Base-by-base conservation (phyloP, 2,888 invertebrate species). In the Salpingus planirostris region DNA sequence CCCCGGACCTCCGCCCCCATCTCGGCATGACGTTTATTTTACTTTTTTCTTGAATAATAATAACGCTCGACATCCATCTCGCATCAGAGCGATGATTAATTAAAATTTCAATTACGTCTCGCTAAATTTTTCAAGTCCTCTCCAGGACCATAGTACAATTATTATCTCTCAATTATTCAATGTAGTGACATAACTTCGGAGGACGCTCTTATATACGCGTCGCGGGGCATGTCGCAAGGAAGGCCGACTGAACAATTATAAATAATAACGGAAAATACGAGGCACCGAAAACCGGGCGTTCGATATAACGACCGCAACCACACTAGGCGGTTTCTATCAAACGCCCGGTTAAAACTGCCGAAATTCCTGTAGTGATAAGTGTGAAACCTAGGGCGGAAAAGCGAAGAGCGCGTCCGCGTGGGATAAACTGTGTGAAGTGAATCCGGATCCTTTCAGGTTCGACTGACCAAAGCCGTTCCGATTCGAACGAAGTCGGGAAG, bases 401-500 rank as follows among this genome's bases (percentile, higher is more conserved):
- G 18, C 18, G 18, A 18, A 8, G 18, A 18, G 18, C 18, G 8
- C 34, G n/a, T n/a, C n/a, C n/a, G n/a, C 13, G 21, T 29, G 22
- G 24, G 14, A 32, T 23, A 31, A 29, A 27, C 27, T 27, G 25
- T 32, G 21, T n/a, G n/a, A n/a, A 39, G 32, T 39, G 32, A 39
- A 39, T 32, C 21, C 21, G 25, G 15, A 22, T 39, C 31, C 29
- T 55, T 55, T 40, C 54, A 62, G 62, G 59, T 54, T 50, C 55
- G 29, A 46, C 55, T 24, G 55, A 59, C 38, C 44, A 45, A 33
- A 50, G 52, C 27, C 47, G 57, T 67, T 69, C 67, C 65, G 68
- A 60, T 64, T 66, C 63, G 65, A 71, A 61, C 66, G 70, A 68
- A 66, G 69, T 69, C 66, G 50, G 52, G 33, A 52, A 48, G 38